Evolutionary conservation across 2,888 invertebrate genomes (phyloP), one percentile per base, ranked within the genome.

Genomic region (Amphiduros pacificus): DNA sequence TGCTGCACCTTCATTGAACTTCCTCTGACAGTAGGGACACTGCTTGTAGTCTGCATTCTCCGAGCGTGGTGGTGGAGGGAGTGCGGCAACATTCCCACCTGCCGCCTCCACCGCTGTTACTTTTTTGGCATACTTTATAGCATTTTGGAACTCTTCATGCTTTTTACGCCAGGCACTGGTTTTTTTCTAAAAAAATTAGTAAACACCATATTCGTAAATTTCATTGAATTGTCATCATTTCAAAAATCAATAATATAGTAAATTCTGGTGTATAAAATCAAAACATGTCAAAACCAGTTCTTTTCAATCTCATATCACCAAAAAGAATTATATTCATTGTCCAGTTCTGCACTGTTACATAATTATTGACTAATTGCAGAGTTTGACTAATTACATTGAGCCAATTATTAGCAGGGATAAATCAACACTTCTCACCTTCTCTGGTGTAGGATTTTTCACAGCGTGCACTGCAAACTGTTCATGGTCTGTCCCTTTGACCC

Each of bases 11-110:
- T 90, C 87, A 84, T 91, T 93, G 85, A 96, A 96, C 73, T 90
- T 89, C 0, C 94, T 87, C 29, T 85, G 85, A 82, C 95, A 96
- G 84, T 93, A 90, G 0, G 94, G 94, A 77, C 95, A 96, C 76
- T 89, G 89, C 26, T 93, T 87, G 84, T 94, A 94, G 85, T 95
- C 93, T 0, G 92, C 91, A 78, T 92, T 94, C 79, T 91, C 90
- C 0, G 91, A 89, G 4, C 62, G 64, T 0, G 73, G 73, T 0
- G 94, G 94, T 0, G 94, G 94, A 1, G 83, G 80, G 51, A 95
- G 85, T 81, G 94, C 93, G 63, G 90, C 89, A 36, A 94, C 82
- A 77, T 93, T 92, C 68, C 93, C 94, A 54, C 95, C 95, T 27
- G 68, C 60, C 32, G 73, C 72, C 63, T 80, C 76, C 29, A 76